Base-by-base conservation (phyloP, 30 jellyfish, hydroid and myxozoan genomes). In the Aurelia sp. region DNA sequence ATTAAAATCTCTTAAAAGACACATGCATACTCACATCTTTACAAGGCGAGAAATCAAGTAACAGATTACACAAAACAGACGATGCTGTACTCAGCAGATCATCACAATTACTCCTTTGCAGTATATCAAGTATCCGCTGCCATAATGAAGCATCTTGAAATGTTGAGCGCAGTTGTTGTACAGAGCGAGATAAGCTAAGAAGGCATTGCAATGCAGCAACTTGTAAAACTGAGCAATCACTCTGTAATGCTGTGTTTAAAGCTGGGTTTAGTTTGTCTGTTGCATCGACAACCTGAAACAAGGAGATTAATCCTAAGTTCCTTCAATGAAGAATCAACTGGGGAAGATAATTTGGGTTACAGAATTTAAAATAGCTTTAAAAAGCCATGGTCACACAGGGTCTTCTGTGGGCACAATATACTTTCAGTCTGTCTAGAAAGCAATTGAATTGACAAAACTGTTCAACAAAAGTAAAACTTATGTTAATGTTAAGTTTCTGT, bases 171-270 rank as follows among this genome's bases (percentile, higher is more conserved):
- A 93, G 88, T 62, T 93, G 98, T 59, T 88, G 98, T 6, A 93
- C 98, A 2, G 98, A 93, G 15, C 98, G 97, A 8, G 98, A 93
- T 57, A 93, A 70, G 58, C 98, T 93, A 8, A 93, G 87, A 17
- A 93, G 94, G 82, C 98, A 93, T 75, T 82, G 96, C 85, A 93
- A 66, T 33, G 97, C 95, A 27, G 96, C 90, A 1, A 77, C 78
- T 86, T 93, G 96, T 86, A 93, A 69, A 21, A 81, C 90, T 53
- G 66, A 30, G 78, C 93, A 79, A 21, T 71, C 88, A 50, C 91
- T 82, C 62, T 81, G 97, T 55, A 93, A 58, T 20, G 96, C 96
- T 51, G 74, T 78, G 72, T 74, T 78, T 61, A 93, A 24, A 19
- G 85, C 85, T 4, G 90, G 76, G 55, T 82, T 71, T 40, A 93